Conservation (phyloP, 2,797 vertebrate species). For the Coracias cyanogaster region DNA sequence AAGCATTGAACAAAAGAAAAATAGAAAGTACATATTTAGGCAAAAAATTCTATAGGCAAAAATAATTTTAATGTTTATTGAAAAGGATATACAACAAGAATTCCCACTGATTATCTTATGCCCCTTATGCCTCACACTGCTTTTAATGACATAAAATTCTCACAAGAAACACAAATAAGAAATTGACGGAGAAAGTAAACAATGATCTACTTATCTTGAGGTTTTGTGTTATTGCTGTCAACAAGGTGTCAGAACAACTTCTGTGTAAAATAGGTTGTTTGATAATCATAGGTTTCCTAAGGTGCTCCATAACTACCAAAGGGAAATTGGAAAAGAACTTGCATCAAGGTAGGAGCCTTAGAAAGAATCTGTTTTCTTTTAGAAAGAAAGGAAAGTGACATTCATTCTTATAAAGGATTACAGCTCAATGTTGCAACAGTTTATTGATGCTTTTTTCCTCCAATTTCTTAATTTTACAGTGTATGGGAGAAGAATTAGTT, state of each 20-base stretch:
- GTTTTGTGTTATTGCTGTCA: background rate
- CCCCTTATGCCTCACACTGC: background rate
- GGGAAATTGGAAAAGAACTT: background rate
- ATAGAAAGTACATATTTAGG: background rate
- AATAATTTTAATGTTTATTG: background rate
- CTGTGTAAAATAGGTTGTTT: background rate
- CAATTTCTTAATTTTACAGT: background rate
- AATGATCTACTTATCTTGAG: background rate
- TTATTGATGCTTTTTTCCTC: background rate
- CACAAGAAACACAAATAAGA: background rate
- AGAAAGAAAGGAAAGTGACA: background rate
- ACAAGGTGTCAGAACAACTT: background rate
- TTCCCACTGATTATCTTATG: background rate
- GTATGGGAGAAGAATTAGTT: background rate
- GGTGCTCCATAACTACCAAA: background rate
- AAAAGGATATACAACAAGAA: background rate
- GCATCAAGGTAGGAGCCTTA: background rate
- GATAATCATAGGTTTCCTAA: background rate
- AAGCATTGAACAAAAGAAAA: background rate
- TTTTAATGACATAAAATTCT: background rate
- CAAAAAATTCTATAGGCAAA: background rate
- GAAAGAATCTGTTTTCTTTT: background rate
- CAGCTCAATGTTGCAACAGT: background rate
- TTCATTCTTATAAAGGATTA: background rate
- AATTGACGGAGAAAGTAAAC: slow-evolving; percentile 14